Conservation (phyloP, 2,888 invertebrate genomes). For the Homarus gammarus region DNA sequence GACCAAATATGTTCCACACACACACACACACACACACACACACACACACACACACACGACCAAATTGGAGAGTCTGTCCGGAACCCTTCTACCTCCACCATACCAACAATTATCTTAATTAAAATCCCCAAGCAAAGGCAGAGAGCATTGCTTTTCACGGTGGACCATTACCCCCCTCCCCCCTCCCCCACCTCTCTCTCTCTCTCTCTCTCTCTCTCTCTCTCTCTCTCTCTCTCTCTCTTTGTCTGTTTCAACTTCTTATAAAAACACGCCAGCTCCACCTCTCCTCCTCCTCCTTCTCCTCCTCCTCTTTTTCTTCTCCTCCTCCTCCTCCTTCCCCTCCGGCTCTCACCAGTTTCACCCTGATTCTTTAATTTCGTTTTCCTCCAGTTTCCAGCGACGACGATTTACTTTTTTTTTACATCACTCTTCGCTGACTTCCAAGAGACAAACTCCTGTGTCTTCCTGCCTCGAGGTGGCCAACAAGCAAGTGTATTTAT, state of each 20-base stretch:
- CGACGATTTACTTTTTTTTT: no score
- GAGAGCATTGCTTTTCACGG: background rate
- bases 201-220: background rate
- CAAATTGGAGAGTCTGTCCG: background rate
- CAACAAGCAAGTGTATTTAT: no score
- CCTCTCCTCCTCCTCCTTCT: background rate
- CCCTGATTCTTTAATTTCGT: no score
- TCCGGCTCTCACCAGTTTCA: no score
- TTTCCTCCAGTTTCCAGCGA: no score
- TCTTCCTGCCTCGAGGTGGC: no score
- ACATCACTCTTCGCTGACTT: no score
- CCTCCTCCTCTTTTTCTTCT: background rate
- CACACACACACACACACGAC: background rate
- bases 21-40: background rate
- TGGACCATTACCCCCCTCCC: background rate
- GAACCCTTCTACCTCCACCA: background rate
- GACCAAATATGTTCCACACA: background rate
- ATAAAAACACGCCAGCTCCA: background rate
- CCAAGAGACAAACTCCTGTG: no score
- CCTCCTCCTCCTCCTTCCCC: background rate
- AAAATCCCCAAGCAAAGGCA: background rate
- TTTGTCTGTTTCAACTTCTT: background rate
- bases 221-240: background rate
- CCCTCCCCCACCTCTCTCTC: background rate
- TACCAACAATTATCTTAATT: constrained; percentile 15